Percentiles rank a stretch among this genome's conserved stretches.
phyloP scores from a whole-genome alignment of 2,888 invertebrate genomes.

The Pseudolycoriella hygida region DNA sequence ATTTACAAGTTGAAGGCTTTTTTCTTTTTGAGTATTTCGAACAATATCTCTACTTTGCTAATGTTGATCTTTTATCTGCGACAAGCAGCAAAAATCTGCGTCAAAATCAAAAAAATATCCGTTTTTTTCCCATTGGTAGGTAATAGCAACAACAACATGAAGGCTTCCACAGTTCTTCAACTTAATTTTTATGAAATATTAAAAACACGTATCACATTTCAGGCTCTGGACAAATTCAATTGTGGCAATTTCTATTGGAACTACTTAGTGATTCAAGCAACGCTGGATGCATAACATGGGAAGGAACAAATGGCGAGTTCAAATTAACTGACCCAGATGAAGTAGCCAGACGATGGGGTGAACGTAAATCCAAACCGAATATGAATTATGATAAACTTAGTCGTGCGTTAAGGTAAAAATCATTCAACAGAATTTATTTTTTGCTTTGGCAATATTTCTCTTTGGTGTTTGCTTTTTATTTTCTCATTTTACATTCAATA shows the following conservation, averaged over 20 bases:
- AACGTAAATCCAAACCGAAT: constrained; percentile 96
- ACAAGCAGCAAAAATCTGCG: no score
- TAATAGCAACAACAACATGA: no score
- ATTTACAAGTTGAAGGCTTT: no score
- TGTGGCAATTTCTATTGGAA: constrained; percentile 98
- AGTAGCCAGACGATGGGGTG: constrained; percentile 96
- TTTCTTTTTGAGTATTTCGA: no score
- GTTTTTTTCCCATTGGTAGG: background rate
- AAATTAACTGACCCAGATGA: constrained; percentile 97
- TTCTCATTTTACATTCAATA: no score
- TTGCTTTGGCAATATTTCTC: no score
- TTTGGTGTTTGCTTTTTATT: no score
- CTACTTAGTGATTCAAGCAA: constrained; percentile 89
- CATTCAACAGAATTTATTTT: no score
- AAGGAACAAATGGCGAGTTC: constrained; percentile 96
- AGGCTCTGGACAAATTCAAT: constrained; percentile 94
- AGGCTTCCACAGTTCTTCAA: no score
- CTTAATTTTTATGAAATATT: background rate
- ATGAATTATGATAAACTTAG: constrained; percentile 99
- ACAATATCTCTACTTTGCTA: no score
- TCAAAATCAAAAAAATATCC: no score
- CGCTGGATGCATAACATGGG: constrained; percentile 95
- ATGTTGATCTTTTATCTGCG: no score
- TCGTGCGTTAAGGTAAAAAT: constrained; percentile 72
- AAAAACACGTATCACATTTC: constrained; percentile 14